Evolutionary conservation across 1,140 invertebrate genomes (phyloP).

Genomic region (Ceratina australensis): DNA sequence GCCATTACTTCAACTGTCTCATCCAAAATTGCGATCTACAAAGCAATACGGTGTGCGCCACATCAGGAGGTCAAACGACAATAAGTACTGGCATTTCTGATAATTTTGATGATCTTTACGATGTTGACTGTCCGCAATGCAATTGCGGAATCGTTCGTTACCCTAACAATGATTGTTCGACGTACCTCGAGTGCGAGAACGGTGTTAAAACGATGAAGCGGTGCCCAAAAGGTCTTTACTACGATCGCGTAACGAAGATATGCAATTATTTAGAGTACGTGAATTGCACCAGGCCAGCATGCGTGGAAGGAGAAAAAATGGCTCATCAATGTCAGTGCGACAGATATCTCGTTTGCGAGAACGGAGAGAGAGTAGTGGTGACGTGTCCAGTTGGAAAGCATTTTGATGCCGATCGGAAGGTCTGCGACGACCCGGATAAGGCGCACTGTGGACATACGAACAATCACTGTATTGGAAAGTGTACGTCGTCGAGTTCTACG

Average conservation of each 20-base stretch:
- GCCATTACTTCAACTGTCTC: slow-evolving; percentile 70
- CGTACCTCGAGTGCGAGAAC: slow-evolving; percentile 76
- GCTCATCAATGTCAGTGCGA: neutral
- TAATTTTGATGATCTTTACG: too few relatives aligned
- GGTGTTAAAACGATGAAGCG: slow-evolving; percentile 40
- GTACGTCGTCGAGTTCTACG: neutral
- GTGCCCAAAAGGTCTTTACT: slow-evolving; percentile 77
- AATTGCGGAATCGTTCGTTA: slow-evolving; percentile 50
- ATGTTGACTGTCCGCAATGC: neutral
- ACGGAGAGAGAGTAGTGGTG: fast-evolving
- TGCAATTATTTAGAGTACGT: slow-evolving; percentile 69
- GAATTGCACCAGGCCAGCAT: neutral
- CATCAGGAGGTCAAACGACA: too few relatives aligned
- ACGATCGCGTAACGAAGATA: slow-evolving; percentile 77
- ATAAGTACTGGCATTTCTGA: too few relatives aligned
- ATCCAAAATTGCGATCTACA: slow-evolving; percentile 73
- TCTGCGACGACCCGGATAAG: neutral
- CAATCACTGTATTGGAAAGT: neutral
- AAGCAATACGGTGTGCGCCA: too few relatives aligned
- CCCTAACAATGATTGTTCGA: slow-evolving; percentile 78
- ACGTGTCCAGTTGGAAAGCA: neutral
- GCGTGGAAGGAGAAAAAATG: neutral
- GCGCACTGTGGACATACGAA: neutral
- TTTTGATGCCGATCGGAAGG: neutral
- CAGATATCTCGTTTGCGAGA: neutral